These are phyloP conservation scores for Cnemophilus loriae DNA, from an alignment of 2,113 vertebrate genomes.

Conservation along the genomic window DNA sequence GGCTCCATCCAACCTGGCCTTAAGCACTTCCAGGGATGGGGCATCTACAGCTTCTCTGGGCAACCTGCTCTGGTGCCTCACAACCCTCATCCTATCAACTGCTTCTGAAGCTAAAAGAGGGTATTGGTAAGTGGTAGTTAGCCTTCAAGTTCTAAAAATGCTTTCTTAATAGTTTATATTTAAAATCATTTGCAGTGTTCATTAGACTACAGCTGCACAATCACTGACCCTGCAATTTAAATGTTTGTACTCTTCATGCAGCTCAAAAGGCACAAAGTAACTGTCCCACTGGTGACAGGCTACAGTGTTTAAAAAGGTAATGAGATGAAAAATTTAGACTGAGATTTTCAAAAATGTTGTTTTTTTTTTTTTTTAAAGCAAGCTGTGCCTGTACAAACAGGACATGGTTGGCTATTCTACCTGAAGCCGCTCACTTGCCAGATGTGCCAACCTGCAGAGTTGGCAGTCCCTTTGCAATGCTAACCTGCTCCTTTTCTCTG, in stretches of 20 bases:
- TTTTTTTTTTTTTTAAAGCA: neutral
- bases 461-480: neutral
- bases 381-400: neutral
- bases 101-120: neutral
- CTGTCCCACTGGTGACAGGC: fast-evolving
- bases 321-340: neutral
- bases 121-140: no score
- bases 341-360: neutral
- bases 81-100: neutral
- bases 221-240: no score
- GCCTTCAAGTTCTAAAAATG: neutral
- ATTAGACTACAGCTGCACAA: neutral
- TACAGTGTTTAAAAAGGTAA: neutral
- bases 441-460: neutral
- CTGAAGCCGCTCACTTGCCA: neutral
- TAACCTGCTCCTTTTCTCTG: neutral
- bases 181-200: fast-evolving
- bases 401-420: no score
- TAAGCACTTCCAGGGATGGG: neutral
- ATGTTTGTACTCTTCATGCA: neutral
- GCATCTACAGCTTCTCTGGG: neutral
- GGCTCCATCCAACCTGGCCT: neutral
- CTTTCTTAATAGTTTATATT: neutral
- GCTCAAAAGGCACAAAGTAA: neutral
- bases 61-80: fast-evolving